These are phyloP conservation scores for Melanargia galathea DNA, from an alignment of 2,888 invertebrate species.

Conservation along the genomic window DNA sequence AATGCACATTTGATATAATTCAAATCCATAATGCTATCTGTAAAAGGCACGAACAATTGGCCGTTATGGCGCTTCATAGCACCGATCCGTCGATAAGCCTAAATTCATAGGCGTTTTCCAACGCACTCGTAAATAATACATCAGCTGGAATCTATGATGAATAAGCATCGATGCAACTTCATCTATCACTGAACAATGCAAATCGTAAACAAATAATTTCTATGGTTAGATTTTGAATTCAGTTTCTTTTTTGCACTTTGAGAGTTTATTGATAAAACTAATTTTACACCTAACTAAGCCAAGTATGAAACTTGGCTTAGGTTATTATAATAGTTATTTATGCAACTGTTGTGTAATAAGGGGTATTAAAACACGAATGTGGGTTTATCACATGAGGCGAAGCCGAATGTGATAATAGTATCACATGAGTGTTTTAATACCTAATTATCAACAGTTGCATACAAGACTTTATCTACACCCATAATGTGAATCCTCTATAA, in stretches of 20 bases:
- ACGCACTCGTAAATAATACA: slow-evolving; percentile 36
- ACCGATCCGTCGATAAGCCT: slow-evolving; percentile 33
- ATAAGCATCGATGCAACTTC: slow-evolving; percentile 25
- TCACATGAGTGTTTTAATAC: no score
- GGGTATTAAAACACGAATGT: no score
- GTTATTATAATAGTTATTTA: no score
- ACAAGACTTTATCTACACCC: no score
- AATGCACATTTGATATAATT: slow-evolving; percentile 11
- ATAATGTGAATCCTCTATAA: no score
- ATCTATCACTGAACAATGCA: slow-evolving; percentile 30
- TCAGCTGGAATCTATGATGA: slow-evolving; percentile 24
- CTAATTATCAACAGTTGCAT: no score
- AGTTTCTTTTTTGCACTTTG: background rate
- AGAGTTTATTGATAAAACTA: background rate
- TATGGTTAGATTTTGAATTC: background rate
- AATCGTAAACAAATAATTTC: slow-evolving; percentile 18
- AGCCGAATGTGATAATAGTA: no score
- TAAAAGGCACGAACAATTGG: slow-evolving; percentile 31
- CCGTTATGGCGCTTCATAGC: slow-evolving; percentile 24
- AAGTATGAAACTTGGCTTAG: no score
- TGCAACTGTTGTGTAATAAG: no score
- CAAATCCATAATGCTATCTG: slow-evolving; percentile 12
- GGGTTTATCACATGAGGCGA: no score
- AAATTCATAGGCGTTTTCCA: slow-evolving; percentile 34
- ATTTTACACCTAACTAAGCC: no score